Evolutionary conservation across 2,797 vertebrate species (phyloP).

Genomic region (Squalus acanthias): DNA sequence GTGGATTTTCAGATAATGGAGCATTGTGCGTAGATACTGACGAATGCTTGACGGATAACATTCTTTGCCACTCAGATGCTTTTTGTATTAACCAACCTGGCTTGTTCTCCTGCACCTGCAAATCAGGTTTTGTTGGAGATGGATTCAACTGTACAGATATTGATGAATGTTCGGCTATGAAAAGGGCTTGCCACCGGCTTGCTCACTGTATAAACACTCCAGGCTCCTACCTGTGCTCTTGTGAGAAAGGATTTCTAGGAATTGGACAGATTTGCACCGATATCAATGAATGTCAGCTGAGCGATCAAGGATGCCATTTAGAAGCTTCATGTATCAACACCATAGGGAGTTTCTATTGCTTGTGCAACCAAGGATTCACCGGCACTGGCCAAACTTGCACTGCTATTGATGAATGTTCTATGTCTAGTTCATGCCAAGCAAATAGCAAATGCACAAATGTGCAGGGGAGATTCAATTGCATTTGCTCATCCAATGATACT

Average conservation of each 20-base stretch:
- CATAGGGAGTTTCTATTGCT: conserved; percentile 59
- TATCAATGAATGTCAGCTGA: conserved; percentile 64
- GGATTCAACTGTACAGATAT: conserved; percentile 64
- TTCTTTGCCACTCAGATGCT: conserved; percentile 57
- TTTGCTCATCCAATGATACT: conserved; percentile 49
- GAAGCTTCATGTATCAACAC: conserved; percentile 62
- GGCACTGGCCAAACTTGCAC: conserved; percentile 55
- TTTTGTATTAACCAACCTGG: conserved; percentile 64
- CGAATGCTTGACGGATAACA: conserved; percentile 56
- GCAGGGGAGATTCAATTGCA: conserved; percentile 61
- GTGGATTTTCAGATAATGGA: conserved; percentile 56
- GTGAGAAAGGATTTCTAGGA: conserved; percentile 55
- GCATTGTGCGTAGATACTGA: conserved; percentile 59
- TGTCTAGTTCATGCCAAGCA: conserved; percentile 48
- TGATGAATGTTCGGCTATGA: conserved; percentile 59
- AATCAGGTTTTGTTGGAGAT: conserved; percentile 59
- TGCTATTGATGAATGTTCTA: conserved; percentile 63
- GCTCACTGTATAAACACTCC: conserved; percentile 63
- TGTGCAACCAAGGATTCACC: conserved; percentile 59
- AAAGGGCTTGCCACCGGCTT: conserved; percentile 54
- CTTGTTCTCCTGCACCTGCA: conserved; percentile 66
- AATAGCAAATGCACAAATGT: conserved; percentile 57
- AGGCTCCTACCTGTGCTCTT: conserved; percentile 65
- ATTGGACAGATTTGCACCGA: conserved; percentile 61
- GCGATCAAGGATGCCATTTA: conserved; percentile 56